Percentiles rank a stretch among this genome's conserved stretches.
phyloP scores from a whole-genome alignment of 2,797 vertebrate species.

The Gallinago nigripennis region DNA sequence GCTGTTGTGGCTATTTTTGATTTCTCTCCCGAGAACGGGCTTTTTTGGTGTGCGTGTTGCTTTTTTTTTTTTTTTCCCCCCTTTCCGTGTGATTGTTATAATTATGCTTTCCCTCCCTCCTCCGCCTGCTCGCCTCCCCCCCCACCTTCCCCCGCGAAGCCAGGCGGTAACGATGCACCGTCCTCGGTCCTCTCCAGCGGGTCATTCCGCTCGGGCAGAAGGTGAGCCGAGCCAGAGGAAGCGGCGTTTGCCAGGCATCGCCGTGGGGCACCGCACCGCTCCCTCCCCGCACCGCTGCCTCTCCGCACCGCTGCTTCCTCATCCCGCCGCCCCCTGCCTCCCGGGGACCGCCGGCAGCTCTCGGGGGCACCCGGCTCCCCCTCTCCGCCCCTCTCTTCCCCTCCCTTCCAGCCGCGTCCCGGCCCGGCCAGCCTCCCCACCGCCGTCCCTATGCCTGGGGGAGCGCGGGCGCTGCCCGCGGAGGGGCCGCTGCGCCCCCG shows the following conservation, averaged over 20 bases:
- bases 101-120: background rate
- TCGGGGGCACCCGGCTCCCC: background rate
- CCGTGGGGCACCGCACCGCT: background rate
- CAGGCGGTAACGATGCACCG: background rate
- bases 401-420: background rate
- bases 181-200: background rate
- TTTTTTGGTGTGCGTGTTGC: background rate
- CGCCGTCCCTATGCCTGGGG: accelerated
- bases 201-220: background rate
- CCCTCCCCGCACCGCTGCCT: no score
- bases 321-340: background rate
- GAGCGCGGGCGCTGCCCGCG: background rate
- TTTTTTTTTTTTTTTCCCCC: accelerated
- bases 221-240: background rate
- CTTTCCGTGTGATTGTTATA: background rate
- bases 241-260: background rate
- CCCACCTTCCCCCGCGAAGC: no score
- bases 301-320: background rate
- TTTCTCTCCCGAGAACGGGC: background rate
- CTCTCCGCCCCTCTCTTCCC: background rate
- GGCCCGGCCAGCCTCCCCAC: background rate
- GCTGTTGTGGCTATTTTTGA: constrained; percentile 21
- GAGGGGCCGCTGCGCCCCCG: background rate
- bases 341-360: background rate
- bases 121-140: background rate